A percentile compares a stretch with the other conserved stretches of the same genome.
These are phyloP conservation scores for Stenoptilia bipunctidactyla DNA, from an alignment of 2,888 invertebrate genomes.

Conservation along the genomic window DNA sequence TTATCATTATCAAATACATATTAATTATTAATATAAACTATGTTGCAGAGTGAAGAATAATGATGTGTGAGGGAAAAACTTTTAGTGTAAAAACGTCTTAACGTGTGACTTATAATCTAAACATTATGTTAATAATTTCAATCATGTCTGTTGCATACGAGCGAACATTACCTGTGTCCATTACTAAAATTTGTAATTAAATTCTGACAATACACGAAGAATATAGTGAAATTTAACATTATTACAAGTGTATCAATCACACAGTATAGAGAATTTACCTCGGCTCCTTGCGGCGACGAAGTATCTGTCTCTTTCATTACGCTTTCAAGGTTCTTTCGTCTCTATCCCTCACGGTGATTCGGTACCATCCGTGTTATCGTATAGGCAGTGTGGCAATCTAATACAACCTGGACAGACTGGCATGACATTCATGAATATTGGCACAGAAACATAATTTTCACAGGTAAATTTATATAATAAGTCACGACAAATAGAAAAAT, in stretches of 20 bases:
- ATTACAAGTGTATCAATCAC: slow-evolving; percentile 28
- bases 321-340: slow-evolving; percentile 31
- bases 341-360: slow-evolving; percentile 40
- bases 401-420: slow-evolving; percentile 63
- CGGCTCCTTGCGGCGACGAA: slow-evolving; percentile 48
- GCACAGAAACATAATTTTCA: slow-evolving; percentile 20
- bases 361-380: slow-evolving; percentile 32
- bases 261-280: slow-evolving; percentile 60
- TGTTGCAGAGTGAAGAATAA: neutral
- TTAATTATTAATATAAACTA: neutral
- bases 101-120: too few species aligned
- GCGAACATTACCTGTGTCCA: too few species aligned
- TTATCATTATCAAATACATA: neutral
- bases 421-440: slow-evolving; percentile 47
- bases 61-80: too few species aligned
- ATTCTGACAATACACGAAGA: slow-evolving; percentile 21
- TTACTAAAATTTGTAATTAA: too few species aligned
- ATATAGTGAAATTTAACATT: neutral
- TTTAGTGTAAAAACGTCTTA: too few species aligned
- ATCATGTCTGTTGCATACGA: too few species aligned
- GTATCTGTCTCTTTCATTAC: slow-evolving; percentile 25
- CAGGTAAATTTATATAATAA: slow-evolving; percentile 15
- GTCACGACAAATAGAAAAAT: slow-evolving; percentile 19
- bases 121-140: too few species aligned
- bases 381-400: slow-evolving; percentile 63